Conservation (phyloP, 2,797 vertebrate genomes). For the Mormyrus hasselquistii region DNA sequence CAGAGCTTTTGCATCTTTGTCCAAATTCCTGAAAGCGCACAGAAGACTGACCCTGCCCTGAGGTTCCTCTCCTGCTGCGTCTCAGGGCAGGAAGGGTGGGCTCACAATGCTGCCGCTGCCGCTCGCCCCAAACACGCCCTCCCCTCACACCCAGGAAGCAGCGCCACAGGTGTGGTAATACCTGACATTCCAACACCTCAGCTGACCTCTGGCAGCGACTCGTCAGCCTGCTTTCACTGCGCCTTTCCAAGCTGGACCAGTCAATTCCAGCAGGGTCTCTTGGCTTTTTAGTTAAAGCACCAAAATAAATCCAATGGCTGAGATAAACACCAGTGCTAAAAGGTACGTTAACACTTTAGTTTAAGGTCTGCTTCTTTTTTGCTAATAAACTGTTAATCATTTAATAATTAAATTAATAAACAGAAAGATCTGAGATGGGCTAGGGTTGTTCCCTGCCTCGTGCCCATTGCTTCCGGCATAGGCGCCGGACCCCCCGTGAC, state of each 20-base stretch:
- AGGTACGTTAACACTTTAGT: not conserved
- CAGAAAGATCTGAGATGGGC: not conserved
- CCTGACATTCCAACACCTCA: constrained; percentile 49
- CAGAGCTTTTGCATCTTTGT: constrained; percentile 19
- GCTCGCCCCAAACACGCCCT: not conserved
- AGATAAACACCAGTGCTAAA: not conserved
- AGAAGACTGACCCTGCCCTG: not conserved
- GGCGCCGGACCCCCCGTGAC: no score
- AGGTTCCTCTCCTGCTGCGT: not conserved
- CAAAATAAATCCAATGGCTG: not conserved
- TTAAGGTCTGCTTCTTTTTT: not conserved
- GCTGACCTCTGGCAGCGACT: constrained; percentile 32
- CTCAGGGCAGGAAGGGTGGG: not conserved
- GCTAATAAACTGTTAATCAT: not conserved
- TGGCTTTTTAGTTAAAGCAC: not conserved
- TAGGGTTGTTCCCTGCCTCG: no score
- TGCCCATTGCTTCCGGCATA: no score
- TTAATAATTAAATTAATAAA: not conserved
- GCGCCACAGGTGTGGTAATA: constrained; percentile 34
- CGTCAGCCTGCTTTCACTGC: constrained; percentile 18
- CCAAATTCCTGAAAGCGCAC: not conserved
- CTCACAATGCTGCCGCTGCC: not conserved
- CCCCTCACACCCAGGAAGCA: not conserved
- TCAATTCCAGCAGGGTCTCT: not conserved
- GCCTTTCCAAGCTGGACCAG: not conserved